A percentile compares a stretch with the other conserved stretches of the same genome.
These are phyloP conservation scores for Nanger granti DNA, from an alignment of 2,113 vertebrate species.

Conservation along the genomic window DNA sequence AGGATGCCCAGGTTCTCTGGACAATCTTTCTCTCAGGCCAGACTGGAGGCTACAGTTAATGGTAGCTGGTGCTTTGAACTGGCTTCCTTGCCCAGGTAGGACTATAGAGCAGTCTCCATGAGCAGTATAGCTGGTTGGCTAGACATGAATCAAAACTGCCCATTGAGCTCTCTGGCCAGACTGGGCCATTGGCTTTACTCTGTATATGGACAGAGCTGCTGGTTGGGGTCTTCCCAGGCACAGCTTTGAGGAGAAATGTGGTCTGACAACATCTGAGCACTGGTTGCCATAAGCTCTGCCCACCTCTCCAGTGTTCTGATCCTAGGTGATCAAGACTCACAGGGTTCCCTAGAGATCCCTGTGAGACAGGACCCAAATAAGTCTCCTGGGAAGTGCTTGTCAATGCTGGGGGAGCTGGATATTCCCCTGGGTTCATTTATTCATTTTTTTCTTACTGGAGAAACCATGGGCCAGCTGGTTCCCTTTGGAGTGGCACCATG, in stretches of 20 bases:
- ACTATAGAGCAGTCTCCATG: neutral
- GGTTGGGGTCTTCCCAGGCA: neutral
- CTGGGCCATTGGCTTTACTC: neutral
- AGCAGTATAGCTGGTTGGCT: neutral
- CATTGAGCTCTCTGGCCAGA: neutral
- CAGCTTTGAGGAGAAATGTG: neutral
- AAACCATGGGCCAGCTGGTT: neutral
- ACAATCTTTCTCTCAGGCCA: neutral
- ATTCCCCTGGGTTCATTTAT: neutral
- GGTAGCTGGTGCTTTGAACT: neutral
- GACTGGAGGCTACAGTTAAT: neutral
- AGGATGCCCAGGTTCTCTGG: neutral
- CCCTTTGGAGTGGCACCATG: neutral
- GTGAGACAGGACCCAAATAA: neutral
- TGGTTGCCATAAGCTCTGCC: neutral
- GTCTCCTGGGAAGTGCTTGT: neutral
- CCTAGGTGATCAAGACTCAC: neutral
- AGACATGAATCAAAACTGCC: neutral
- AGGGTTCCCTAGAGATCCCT: neutral
- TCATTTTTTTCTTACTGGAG: neutral
- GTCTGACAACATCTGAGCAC: neutral
- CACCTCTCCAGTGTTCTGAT: neutral
- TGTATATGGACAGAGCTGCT: neutral
- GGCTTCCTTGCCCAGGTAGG: neutral
- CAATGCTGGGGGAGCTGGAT: neutral